These are phyloP conservation scores for Epiblema foenella DNA, from an alignment of 2,888 invertebrate species.

Conservation along the genomic window DNA sequence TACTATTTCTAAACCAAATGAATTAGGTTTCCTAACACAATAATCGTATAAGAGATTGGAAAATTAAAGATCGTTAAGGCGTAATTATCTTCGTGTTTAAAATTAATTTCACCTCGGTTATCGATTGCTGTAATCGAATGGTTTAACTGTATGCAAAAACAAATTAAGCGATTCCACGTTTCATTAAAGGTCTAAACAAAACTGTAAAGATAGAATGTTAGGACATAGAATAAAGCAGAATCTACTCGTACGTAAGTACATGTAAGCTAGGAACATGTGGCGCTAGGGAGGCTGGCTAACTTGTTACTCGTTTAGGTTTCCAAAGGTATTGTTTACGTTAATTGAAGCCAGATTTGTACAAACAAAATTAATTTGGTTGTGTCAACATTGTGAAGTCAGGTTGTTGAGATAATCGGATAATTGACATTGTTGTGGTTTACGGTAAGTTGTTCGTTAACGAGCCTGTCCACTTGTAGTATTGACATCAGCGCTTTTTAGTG, in stretches of 20 bases:
- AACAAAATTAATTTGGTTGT: conserved; percentile 48
- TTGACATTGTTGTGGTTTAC: conserved; percentile 73
- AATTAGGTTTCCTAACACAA: conserved; percentile 24
- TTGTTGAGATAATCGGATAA: conserved; percentile 69
- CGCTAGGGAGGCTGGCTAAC: conserved; percentile 36
- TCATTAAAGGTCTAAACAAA: conserved; percentile 44
- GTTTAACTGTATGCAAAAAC: conserved; percentile 13
- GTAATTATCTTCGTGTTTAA: not conserved
- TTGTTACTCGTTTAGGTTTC: conserved; percentile 38
- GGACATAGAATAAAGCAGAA: conserved; percentile 15
- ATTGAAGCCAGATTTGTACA: conserved; percentile 45
- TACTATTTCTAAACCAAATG: conserved; percentile 38
- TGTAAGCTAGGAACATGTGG: conserved; percentile 38
- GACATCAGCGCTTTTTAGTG: conserved; percentile 76
- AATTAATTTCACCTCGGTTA: conserved; percentile 32
- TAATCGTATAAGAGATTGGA: not conserved
- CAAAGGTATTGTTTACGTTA: conserved; percentile 43
- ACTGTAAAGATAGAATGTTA: conserved; percentile 43
- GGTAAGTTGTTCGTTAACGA: conserved; percentile 80
- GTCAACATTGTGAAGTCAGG: conserved; percentile 66
- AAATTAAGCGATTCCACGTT: not conserved
- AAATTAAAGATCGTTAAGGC: not conserved
- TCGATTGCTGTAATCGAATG: conserved; percentile 34
- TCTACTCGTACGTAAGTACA: conserved; percentile 31
- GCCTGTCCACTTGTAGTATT: conserved; percentile 71